Evolutionary conservation across 2,797 vertebrate species (phyloP).

Genomic region (Cossypha caffra): DNA sequence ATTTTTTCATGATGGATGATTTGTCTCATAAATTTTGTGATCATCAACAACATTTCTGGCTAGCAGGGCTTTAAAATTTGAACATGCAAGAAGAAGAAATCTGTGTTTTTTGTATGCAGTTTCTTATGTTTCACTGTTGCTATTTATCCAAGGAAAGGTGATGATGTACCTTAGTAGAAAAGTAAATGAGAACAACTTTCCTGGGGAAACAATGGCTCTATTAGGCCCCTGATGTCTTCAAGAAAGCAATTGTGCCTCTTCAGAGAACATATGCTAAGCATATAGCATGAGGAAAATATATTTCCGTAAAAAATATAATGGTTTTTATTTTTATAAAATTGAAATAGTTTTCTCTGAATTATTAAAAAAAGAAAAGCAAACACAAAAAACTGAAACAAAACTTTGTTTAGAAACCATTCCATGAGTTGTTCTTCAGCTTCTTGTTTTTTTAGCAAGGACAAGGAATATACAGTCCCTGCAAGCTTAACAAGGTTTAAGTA

Average conservation of each 20-base stretch:
- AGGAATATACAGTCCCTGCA: background rate
- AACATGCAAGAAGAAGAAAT: background rate
- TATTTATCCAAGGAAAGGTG: background rate
- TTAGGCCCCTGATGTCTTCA: background rate
- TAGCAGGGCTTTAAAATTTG: background rate
- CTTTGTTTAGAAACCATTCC: background rate
- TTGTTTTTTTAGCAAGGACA: background rate
- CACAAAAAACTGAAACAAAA: background rate
- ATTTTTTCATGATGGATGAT: background rate
- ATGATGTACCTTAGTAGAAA: background rate
- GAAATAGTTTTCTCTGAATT: background rate
- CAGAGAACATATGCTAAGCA: background rate
- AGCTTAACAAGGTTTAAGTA: conserved; percentile 4
- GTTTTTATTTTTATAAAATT: background rate
- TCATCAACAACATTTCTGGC: background rate
- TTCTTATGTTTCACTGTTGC: background rate
- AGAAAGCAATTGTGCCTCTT: background rate
- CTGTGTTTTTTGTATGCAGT: background rate
- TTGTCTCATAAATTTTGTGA: background rate
- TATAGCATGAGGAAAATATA: rapidly evolving
- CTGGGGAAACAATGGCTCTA: background rate
- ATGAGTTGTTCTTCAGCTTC: background rate
- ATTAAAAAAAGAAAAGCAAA: background rate
- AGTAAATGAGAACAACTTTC: background rate
- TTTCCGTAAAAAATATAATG: background rate